Conservation (phyloP, 2,113 vertebrate genomes). For the Gymnobelideus leadbeateri region DNA sequence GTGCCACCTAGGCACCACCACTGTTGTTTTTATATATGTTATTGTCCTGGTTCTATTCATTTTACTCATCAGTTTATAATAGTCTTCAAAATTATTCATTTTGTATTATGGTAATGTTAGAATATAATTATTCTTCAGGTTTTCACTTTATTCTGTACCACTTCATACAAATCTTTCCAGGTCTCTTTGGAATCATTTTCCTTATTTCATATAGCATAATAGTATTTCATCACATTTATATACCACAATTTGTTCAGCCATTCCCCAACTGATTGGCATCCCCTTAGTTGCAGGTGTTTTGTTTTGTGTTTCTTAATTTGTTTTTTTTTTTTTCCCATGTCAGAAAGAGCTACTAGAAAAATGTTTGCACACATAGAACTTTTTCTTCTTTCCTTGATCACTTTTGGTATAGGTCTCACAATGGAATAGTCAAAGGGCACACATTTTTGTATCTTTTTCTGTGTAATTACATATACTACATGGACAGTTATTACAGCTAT, state of each 20-base stretch:
- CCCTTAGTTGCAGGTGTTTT: background rate
- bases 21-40: background rate
- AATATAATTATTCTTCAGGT: background rate
- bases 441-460: background rate
- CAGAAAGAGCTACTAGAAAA: background rate
- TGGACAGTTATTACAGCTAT: background rate
- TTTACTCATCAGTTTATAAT: background rate
- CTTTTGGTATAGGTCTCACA: background rate
- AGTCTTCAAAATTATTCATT: background rate
- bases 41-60: background rate
- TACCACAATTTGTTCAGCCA: background rate
- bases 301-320: background rate
- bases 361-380: background rate
- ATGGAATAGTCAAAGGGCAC: background rate
- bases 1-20: no score
- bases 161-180: background rate
- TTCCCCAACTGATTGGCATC: background rate
- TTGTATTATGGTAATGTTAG: background rate
- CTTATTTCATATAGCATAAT: background rate
- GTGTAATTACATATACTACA: background rate
- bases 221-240: background rate
- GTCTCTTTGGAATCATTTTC: background rate
- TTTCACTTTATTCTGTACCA: background rate
- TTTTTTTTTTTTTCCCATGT: background rate
- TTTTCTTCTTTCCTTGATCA: background rate